phyloP scores from a whole-genome alignment of 2,113 vertebrate genomes.

The Menura novaehollandiae region DNA sequence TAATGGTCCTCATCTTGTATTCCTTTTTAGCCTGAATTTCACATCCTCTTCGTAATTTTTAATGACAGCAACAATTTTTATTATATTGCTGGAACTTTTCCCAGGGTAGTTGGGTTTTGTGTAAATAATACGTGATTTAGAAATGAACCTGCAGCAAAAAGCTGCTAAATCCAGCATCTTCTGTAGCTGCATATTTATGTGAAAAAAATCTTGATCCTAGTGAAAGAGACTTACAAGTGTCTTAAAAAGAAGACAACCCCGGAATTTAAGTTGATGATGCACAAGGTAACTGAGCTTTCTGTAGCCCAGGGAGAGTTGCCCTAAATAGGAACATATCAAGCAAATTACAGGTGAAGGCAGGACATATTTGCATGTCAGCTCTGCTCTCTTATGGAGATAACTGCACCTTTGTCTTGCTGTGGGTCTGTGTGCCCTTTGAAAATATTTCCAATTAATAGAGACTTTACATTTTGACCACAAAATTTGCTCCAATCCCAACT shows the following conservation, averaged over 20 bases:
- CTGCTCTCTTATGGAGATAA: background rate
- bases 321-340: background rate
- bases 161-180: background rate
- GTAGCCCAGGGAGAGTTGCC: background rate
- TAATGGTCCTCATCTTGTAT: background rate
- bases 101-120: background rate
- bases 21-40: background rate
- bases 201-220: background rate
- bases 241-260: background rate
- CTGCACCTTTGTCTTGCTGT: background rate
- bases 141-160: background rate
- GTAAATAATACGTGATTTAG: background rate
- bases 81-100: conserved; percentile 11
- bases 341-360: background rate
- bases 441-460: background rate
- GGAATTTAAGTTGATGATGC: background rate
- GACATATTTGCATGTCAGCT: background rate
- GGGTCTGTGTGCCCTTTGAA: background rate
- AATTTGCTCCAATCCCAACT: background rate
- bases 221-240: background rate
- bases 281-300: background rate
- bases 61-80: background rate
- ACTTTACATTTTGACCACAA: background rate
- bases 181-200: background rate
- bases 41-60: conserved; percentile 8